phyloP scores from a whole-genome alignment of 2,888 invertebrate genomes.

The Maniola hyperantus region DNA sequence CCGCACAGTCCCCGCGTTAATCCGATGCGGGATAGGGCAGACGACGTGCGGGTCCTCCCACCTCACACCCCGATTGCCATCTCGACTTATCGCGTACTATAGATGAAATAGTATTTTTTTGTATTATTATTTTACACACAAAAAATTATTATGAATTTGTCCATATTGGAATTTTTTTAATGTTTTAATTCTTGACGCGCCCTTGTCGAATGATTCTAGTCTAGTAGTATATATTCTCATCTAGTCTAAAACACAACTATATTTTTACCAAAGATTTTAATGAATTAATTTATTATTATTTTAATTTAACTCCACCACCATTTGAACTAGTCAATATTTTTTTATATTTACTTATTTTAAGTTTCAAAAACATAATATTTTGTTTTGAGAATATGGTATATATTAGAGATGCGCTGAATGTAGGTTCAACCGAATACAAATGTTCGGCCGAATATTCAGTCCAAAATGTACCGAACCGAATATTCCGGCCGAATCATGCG shows the following conservation, averaged over 20 bases:
- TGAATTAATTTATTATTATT: constrained; percentile 26
- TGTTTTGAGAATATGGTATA: neutral
- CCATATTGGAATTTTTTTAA: neutral
- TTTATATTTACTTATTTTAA: constrained; percentile 30
- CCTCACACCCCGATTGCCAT: no score
- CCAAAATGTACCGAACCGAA: no score
- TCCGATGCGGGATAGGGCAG: no score
- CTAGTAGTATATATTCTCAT: constrained; percentile 40
- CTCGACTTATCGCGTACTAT: no score
- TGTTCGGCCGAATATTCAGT: no score
- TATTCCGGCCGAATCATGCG: no score
- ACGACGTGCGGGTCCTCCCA: no score
- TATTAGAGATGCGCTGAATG: no score
- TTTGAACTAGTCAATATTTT: constrained; percentile 70
- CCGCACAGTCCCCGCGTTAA: no score
- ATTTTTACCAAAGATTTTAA: constrained; percentile 60
- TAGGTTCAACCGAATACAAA: no score
- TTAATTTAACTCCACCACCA: constrained; percentile 47
- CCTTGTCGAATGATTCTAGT: constrained; percentile 50
- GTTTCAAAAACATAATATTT: constrained; percentile 1
- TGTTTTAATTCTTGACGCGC: neutral
- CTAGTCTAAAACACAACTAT: constrained; percentile 42
- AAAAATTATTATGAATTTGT: no score
- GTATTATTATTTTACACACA: neutral
- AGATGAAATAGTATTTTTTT: no score